Percentiles rank a stretch among this genome's conserved stretches.
Conservation (phyloP, 2,797 vertebrate genomes). For the Myripristis jacobus region DNA sequence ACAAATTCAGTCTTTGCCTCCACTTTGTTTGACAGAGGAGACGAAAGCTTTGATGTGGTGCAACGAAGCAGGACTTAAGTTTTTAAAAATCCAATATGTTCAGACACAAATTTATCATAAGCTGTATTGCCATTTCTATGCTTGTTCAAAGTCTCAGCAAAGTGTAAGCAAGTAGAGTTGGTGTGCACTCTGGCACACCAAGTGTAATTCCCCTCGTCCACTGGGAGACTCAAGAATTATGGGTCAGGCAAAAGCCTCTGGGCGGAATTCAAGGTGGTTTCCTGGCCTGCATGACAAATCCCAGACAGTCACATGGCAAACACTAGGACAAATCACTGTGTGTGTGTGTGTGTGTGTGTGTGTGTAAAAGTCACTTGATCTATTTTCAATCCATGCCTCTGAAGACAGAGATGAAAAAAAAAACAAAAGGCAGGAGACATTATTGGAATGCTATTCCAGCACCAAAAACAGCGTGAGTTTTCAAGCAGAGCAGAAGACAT, state of each 20-base stretch:
- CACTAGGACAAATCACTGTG: conserved; percentile 1
- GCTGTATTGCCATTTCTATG: conserved; percentile 8
- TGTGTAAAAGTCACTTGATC: not conserved
- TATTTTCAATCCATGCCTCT: not conserved
- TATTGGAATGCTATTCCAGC: too few species aligned
- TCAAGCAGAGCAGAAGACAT: too few species aligned
- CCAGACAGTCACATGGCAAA: not conserved
- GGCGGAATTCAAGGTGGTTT: conserved; percentile 23
- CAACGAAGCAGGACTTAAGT: not conserved
- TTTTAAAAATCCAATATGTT: not conserved
- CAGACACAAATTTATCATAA: conserved; percentile 21
- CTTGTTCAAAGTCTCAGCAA: conserved; percentile 30
- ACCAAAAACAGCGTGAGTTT: too few species aligned
- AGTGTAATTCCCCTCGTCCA: conserved; percentile 28
- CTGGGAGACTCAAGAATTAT: conserved; percentile 33
- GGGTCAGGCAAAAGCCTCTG: conserved; percentile 35
- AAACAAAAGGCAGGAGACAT: not conserved
- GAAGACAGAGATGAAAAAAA: not conserved
- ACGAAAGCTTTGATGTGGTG: not conserved
- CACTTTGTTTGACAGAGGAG: not conserved
- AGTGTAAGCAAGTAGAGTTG: conserved; percentile 27
- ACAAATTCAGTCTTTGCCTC: not conserved
- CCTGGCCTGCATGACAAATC: conserved; percentile 27
- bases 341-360: not conserved
- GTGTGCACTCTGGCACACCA: conserved; percentile 16